Percentiles rank a stretch among this genome's conserved stretches.
phyloP scores from a whole-genome alignment of 2,888 invertebrate species.

The Euzophera pinguis region DNA sequence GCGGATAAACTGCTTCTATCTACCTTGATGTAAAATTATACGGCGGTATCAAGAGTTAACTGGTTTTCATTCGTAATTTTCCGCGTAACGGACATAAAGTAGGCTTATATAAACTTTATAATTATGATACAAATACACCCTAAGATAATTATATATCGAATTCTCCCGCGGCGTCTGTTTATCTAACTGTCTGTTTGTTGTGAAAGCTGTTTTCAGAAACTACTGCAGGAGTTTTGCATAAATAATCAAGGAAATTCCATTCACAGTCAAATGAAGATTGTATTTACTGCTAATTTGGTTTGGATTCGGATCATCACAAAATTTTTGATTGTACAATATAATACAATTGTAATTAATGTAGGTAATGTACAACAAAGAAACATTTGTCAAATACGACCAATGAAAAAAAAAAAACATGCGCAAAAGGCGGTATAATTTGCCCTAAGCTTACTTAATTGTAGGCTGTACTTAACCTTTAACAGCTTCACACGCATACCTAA shows the following conservation, averaged over 20 bases:
- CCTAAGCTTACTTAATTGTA: no score
- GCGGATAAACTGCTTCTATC: not conserved
- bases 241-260: not conserved
- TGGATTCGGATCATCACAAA: no score
- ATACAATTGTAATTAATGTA: no score
- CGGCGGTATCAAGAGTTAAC: constrained; percentile 3
- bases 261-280: no score
- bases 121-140: not conserved
- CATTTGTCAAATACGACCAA: no score
- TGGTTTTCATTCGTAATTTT: constrained; percentile 8
- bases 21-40: not conserved
- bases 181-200: not conserved
- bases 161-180: not conserved
- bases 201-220: not conserved
- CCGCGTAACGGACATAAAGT: not conserved
- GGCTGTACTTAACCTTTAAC: no score
- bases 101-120: not conserved
- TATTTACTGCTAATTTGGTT: no score
- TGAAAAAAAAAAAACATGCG: no score
- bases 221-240: not conserved
- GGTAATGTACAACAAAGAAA: no score
- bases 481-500: no score
- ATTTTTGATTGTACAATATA: no score
- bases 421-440: no score
- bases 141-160: not conserved